Evolutionary conservation across 2,113 vertebrate genomes (phyloP).

Genomic region (Apteryx owenii): DNA sequence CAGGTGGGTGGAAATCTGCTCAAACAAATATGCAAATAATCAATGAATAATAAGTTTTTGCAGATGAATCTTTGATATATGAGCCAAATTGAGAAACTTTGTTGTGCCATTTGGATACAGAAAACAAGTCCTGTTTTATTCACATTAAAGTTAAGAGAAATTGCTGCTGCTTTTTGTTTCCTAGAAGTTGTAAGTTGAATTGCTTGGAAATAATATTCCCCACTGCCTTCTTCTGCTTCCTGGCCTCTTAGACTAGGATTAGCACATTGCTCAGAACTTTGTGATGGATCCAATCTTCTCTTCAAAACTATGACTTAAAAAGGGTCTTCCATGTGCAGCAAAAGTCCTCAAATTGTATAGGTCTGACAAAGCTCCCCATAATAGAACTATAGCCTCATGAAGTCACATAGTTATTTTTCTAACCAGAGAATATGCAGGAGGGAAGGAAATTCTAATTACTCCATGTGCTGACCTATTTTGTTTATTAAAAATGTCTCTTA

Average conservation of each 20-base stretch:
- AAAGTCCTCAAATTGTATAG: accelerated
- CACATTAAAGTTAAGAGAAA: background rate
- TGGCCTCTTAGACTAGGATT: background rate
- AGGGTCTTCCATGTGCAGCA: accelerated
- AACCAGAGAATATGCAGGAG: accelerated
- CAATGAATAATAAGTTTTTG: background rate
- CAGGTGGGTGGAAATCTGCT: background rate
- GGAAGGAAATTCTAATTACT: background rate
- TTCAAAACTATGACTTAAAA: background rate
- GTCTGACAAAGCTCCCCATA: background rate
- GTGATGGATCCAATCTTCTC: background rate
- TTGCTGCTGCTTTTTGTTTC: background rate
- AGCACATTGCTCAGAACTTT: background rate
- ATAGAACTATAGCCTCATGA: background rate
- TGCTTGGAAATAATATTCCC: background rate
- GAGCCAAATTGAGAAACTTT: background rate
- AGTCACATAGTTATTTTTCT: background rate
- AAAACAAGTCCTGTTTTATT: background rate
- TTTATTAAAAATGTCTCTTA: background rate
- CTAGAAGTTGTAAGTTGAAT: background rate
- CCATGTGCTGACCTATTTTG: background rate
- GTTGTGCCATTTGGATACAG: background rate
- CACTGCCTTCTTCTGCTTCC: background rate
- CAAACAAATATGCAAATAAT: background rate
- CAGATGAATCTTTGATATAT: background rate